These are phyloP conservation scores for Mycteria americana DNA, from an alignment of 2,797 vertebrate species.

Conservation along the genomic window DNA sequence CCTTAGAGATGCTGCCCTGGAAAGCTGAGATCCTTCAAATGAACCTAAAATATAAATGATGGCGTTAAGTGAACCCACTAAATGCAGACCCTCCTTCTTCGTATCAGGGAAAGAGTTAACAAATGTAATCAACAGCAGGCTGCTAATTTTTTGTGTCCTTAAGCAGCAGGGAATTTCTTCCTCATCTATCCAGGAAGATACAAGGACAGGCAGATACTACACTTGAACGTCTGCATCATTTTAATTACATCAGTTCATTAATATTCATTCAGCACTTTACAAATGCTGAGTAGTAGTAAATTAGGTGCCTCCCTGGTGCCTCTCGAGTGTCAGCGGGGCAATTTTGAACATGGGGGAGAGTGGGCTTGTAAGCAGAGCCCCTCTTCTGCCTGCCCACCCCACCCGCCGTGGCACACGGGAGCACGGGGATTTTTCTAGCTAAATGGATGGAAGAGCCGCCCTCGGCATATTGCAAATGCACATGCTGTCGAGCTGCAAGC, in stretches of 20 bases:
- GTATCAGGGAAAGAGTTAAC: slow-evolving; percentile 18
- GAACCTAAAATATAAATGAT: neutral
- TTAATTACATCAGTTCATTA: slow-evolving; percentile 66
- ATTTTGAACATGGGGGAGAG: neutral
- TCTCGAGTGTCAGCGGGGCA: neutral
- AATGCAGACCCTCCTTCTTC: neutral
- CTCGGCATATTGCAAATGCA: neutral
- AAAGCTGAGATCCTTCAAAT: neutral
- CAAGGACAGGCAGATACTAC: slow-evolving; percentile 56
- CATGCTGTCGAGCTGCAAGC: fast-evolving
- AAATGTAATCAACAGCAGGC: slow-evolving; percentile 50
- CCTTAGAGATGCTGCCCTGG: neutral
- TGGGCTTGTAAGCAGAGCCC: neutral
- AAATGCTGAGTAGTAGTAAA: slow-evolving; percentile 46
- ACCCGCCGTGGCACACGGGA: fast-evolving
- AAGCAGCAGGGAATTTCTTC: slow-evolving; percentile 66
- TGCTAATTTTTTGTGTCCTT: slow-evolving; percentile 58
- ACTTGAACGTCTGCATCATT: slow-evolving; percentile 58
- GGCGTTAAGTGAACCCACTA: neutral
- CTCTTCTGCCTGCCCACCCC: neutral
- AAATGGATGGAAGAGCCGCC: neutral
- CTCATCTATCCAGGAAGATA: slow-evolving; percentile 57
- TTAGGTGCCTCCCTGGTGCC: slow-evolving; percentile 47
- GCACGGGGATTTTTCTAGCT: neutral
- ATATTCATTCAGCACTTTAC: slow-evolving; percentile 47